Conservation (phyloP, 2,113 vertebrate species). For the Pseudopipra pipra region DNA sequence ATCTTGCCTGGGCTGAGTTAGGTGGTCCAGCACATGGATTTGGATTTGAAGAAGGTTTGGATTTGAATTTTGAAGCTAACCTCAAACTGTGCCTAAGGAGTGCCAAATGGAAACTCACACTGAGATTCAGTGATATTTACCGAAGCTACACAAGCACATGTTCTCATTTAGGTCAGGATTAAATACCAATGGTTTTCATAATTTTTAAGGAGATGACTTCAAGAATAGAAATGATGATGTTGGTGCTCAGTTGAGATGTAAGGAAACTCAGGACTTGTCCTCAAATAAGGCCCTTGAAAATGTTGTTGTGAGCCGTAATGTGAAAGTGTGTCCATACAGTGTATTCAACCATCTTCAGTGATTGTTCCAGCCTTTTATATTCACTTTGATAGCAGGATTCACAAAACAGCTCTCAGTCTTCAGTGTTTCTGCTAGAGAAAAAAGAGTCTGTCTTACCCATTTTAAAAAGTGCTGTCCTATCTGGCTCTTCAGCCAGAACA, state of each 20-base stretch:
- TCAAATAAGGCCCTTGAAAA: background rate
- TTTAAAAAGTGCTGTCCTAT: background rate
- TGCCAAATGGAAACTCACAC: background rate
- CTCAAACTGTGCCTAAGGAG: background rate
- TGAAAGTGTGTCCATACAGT: background rate
- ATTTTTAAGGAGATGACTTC: background rate
- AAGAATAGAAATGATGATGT: background rate
- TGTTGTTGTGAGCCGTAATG: background rate
- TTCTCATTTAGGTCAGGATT: background rate
- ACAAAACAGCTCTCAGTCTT: conserved; percentile 30
- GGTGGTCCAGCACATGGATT: background rate
- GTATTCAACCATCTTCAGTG: background rate
- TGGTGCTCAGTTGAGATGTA: background rate
- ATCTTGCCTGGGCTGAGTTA: background rate
- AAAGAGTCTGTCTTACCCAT: background rate
- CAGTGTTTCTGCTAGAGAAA: conserved; percentile 31
- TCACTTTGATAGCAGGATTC: background rate
- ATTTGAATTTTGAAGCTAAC: background rate
- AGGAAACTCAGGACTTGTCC: background rate
- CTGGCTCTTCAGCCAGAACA: background rate
- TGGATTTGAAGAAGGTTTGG: background rate
- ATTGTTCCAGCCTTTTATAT: background rate
- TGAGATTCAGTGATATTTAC: background rate
- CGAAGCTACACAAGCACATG: background rate
- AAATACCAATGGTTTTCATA: background rate